Conservation (phyloP, 2,888 invertebrate genomes). For the Orthosia gracilis region DNA sequence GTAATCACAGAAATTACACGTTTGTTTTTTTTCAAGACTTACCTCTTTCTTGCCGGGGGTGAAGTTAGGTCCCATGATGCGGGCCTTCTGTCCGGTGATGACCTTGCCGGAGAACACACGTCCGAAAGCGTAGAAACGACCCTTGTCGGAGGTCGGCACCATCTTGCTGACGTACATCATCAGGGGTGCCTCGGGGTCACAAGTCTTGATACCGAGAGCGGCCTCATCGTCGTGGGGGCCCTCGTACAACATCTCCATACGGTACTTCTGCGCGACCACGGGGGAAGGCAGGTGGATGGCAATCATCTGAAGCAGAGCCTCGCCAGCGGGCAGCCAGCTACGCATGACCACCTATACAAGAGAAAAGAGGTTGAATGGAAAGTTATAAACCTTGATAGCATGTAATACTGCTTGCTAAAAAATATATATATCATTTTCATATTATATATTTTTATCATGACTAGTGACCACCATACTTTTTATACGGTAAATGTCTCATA, state of each 20-base stretch:
- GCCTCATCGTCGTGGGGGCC: slow-evolving; percentile 99
- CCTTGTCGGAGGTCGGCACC: slow-evolving; percentile 99
- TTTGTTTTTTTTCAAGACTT: slow-evolving; percentile 3
- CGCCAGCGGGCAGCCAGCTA: slow-evolving; percentile 99
- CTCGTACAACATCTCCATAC: slow-evolving; percentile 99
- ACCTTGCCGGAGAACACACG: slow-evolving; percentile 99
- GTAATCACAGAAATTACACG: too few species aligned
- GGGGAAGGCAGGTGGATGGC: slow-evolving; percentile 99
- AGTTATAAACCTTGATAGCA: too few species aligned
- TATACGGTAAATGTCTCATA: slow-evolving; percentile 75
- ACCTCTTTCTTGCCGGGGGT: slow-evolving; percentile 98
- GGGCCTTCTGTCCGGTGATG: slow-evolving; percentile 97
- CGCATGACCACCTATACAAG: slow-evolving; percentile 96
- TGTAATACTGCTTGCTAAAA: background rate
- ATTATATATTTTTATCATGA: too few species aligned
- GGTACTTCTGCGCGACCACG: slow-evolving; percentile 99
- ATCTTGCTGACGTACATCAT: slow-evolving; percentile 99
- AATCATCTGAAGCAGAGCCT: slow-evolving; percentile 99
- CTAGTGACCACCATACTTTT: background rate
- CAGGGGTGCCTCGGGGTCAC: slow-evolving; percentile 98
- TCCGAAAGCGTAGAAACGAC: slow-evolving; percentile 99
- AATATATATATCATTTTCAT: too few species aligned
- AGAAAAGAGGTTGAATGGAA: background rate
- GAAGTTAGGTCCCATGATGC: slow-evolving; percentile 99
- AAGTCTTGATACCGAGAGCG: slow-evolving; percentile 97